Evolutionary conservation across 1,140 invertebrate genomes (phyloP), one percentile per base, ranked within the genome.

Genomic region (Coptotermes formosanus): DNA sequence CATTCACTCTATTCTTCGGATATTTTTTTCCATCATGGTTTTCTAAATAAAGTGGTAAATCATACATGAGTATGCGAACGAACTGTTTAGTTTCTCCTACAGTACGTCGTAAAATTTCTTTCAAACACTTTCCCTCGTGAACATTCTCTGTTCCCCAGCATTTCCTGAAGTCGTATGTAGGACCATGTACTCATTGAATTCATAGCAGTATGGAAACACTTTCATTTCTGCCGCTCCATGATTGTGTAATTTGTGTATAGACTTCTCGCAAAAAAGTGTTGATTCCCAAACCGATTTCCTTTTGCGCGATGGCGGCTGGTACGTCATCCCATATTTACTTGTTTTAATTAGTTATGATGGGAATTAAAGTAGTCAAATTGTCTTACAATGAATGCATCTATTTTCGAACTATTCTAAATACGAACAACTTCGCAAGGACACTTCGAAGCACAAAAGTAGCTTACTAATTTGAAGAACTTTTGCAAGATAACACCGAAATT

Each of bases 31-130:
- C 30, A 75, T 75, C 25, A 75, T 75, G 64, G 25, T 75, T 75
- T 75, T 30, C 7, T 75, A 75, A 75, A 75, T 30, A 75, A 75
- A 16, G 64, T 75, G n/a, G 64, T 75, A 75, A 75, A 75, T 75
- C 64, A 75, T 75, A 75, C 64, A 16, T 75, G 64, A 75, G 64
- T 75, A 75, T 30, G 64, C 64, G 64, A 75, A 75, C 64, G 64
- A 30, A 75, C 64, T 75, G 64, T 75, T 75, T 75, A 75, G 4
- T 30, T 75, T 75, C 64, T 8, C 64, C 64, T 30, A 2, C 64
- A 30, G 25, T 8, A 25, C 64, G 4, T 38, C 4, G 64, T 75
- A 25, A 75, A 75, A 75, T 75, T 8, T 75, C 64, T 30, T 11
- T 75, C 25, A 75, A 30, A 75, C 14, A 75, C 3, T 3, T 75